Evolutionary conservation across 2,888 invertebrate genomes (phyloP).

Genomic region (Nomada ruficornis): DNA sequence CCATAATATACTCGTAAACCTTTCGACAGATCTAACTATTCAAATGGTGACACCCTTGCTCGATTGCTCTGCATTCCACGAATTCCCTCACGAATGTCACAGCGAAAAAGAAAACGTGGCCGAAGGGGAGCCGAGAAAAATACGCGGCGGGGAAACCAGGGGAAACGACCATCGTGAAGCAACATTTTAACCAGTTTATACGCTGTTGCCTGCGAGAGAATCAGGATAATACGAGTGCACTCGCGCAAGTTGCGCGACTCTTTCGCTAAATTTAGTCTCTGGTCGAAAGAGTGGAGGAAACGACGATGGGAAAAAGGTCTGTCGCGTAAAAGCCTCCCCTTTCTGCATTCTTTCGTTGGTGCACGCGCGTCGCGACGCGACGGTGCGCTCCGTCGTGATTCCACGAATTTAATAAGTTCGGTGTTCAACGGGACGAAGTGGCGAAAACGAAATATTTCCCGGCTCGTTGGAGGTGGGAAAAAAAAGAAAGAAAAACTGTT

Average conservation of each 20-base stretch:
- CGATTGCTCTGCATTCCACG: no score
- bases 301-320: conserved; percentile 44
- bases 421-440: conserved; percentile 7
- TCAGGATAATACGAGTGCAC: conserved; percentile 59
- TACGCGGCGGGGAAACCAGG: background rate
- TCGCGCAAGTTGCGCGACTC: conserved; percentile 64
- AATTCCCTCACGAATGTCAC: background rate
- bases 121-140: background rate
- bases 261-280: conserved; percentile 74
- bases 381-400: conserved; percentile 16
- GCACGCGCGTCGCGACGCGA: background rate
- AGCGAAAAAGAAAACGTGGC: background rate
- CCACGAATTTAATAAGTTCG: conserved; percentile 52
- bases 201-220: conserved; percentile 41
- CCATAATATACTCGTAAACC: no score
- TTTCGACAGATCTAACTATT: no score
- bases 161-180: conserved; percentile 59
- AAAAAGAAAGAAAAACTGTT: conserved; percentile 6
- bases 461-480: background rate
- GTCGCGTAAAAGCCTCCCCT: conserved; percentile 53
- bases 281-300: conserved; percentile 56
- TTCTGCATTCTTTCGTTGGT: background rate
- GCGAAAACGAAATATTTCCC: conserved; percentile 28
- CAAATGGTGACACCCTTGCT: no score
- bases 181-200: conserved; percentile 66